These are phyloP conservation scores for Lepus timidus DNA, from an alignment of 2,113 vertebrate genomes.

Conservation along the genomic window DNA sequence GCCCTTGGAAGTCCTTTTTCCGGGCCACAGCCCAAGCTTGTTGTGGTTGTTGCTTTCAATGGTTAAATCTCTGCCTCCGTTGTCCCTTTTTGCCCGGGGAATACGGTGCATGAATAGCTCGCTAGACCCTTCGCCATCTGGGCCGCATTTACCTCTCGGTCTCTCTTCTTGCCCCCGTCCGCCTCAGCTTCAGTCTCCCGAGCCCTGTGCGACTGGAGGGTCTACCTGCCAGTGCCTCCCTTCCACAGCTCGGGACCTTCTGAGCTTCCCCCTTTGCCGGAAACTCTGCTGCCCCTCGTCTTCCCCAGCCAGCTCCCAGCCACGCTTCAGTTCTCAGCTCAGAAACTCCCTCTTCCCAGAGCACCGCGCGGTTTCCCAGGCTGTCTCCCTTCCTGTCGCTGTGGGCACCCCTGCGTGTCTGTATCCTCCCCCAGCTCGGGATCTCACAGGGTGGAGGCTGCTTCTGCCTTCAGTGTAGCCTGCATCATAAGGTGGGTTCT, in stretches of 20 bases:
- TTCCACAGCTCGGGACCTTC: background rate
- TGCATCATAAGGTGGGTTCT: background rate
- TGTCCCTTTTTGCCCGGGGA: background rate
- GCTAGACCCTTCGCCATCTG: background rate
- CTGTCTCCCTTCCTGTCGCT: background rate
- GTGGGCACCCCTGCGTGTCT: background rate
- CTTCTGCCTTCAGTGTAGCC: background rate
- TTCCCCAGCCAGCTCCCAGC: background rate
- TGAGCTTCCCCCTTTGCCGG: background rate
- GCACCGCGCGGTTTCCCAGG: background rate
- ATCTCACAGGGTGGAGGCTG: background rate
- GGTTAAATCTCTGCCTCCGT: background rate
- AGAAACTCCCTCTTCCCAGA: background rate
- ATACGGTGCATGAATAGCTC: background rate
- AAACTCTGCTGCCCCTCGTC: background rate
- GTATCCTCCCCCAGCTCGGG: background rate
- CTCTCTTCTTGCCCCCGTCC: background rate
- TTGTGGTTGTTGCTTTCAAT: background rate
- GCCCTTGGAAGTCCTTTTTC: background rate
- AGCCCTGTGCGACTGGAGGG: background rate
- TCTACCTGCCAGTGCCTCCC: background rate
- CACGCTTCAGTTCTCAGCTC: background rate
- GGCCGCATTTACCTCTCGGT: background rate
- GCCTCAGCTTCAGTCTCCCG: background rate
- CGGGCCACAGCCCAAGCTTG: background rate